Evolutionary conservation across 2,797 vertebrate species (phyloP).

Genomic region (Balearica regulorum): DNA sequence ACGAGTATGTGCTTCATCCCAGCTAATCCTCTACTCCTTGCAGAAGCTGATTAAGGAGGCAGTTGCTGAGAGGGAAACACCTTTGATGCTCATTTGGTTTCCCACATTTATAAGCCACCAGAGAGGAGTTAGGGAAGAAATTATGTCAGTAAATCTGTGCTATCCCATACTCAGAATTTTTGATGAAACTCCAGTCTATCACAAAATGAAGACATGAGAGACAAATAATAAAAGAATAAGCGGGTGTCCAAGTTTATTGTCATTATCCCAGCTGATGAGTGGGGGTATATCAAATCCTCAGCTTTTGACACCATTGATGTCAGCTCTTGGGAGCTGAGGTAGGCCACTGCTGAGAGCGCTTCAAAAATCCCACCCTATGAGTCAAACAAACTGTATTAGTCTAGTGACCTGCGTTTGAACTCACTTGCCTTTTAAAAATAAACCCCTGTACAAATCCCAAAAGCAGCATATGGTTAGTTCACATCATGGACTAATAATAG

Average conservation of each 20-base stretch:
- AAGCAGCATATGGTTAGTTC: conserved; percentile 55
- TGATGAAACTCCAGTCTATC: background rate
- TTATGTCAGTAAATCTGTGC: background rate
- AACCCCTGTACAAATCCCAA: conserved; percentile 46
- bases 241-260: background rate
- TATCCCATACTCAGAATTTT: background rate
- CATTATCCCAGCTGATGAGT: background rate
- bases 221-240: background rate
- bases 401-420: conserved; percentile 61
- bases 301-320: background rate
- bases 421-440: conserved; percentile 59
- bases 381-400: conserved; percentile 52
- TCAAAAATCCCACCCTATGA: conserved; percentile 41
- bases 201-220: background rate
- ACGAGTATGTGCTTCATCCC: background rate
- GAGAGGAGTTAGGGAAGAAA: background rate
- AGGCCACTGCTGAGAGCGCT: background rate
- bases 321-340: background rate
- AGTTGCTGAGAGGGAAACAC: background rate
- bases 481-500: conserved; percentile 68
- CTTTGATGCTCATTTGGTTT: background rate
- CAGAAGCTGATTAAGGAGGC: background rate
- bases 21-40: background rate
- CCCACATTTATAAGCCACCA: background rate
- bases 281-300: background rate